Conservation (phyloP, 2,797 vertebrate species). For the Sebastes nivosus region DNA sequence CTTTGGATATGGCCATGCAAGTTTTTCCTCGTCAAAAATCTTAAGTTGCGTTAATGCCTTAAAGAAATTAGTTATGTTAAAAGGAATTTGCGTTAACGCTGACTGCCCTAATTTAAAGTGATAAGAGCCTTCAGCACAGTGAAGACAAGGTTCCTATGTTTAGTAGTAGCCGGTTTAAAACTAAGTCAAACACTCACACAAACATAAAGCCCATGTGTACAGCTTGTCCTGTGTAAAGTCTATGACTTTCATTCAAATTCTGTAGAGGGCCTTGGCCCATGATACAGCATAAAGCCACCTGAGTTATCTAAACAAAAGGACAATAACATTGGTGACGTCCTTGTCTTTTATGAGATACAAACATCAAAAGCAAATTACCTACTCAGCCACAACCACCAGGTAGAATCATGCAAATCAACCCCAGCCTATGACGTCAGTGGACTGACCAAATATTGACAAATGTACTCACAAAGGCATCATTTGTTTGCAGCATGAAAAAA, state of each 20-base stretch:
- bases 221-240: neutral
- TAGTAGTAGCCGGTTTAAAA: neutral
- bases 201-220: neutral
- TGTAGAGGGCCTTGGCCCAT: neutral
- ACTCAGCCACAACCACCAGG: neutral
- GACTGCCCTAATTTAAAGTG: neutral
- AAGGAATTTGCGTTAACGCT: too few species aligned
- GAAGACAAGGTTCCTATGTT: neutral
- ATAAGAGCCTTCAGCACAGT: neutral
- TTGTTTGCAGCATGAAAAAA: neutral
- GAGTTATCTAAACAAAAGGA: constrained; percentile 27
- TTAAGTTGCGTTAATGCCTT: too few species aligned
- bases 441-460: constrained; percentile 28
- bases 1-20: too few species aligned
- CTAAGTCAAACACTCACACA: constrained; percentile 13
- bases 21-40: too few species aligned
- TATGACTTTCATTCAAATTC: neutral
- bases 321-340: constrained; percentile 23
- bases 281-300: neutral
- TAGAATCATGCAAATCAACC: constrained; percentile 25
- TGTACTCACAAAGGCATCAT: neutral
- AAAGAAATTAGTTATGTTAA: too few species aligned
- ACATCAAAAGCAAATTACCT: constrained; percentile 29
- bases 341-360: constrained; percentile 18
- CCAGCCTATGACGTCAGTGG: neutral